These are phyloP conservation scores for Listrodromus nycthemerus DNA, from an alignment of 2,888 invertebrate species.

Conservation along the genomic window DNA sequence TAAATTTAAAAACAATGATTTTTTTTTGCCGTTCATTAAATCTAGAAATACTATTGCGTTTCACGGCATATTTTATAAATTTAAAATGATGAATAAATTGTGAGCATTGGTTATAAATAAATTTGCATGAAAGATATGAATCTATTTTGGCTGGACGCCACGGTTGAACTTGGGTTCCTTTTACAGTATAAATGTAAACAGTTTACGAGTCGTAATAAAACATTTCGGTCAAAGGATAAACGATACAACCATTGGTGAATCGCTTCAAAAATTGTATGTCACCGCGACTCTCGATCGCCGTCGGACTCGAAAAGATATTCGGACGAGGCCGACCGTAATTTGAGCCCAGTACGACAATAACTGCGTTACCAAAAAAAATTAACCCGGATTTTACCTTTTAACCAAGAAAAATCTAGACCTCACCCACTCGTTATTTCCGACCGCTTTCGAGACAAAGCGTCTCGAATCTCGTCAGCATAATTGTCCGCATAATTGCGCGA, in stretches of 20 bases:
- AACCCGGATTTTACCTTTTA: background rate
- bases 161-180: no score
- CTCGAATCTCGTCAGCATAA: background rate
- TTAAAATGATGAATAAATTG: no score
- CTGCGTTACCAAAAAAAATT: background rate
- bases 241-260: background rate
- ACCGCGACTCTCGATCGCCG: background rate
- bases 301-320: background rate
- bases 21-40: no score
- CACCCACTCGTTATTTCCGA: background rate
- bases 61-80: no score
- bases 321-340: background rate
- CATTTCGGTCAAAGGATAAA: background rate
- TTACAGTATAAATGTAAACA: no score
- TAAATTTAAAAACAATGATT: no score
- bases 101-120: no score
- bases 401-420: background rate
- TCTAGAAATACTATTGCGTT: no score
- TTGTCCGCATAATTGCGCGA: slow-evolving; percentile 31
- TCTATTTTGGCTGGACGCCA: no score
- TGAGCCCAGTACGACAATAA: background rate
- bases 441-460: background rate
- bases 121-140: no score
- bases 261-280: background rate
- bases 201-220: no score